Percentiles rank a stretch among this genome's conserved stretches.
These are phyloP conservation scores for Gorsachius magnificus DNA, from an alignment of 2,797 vertebrate genomes.

Conservation along the genomic window DNA sequence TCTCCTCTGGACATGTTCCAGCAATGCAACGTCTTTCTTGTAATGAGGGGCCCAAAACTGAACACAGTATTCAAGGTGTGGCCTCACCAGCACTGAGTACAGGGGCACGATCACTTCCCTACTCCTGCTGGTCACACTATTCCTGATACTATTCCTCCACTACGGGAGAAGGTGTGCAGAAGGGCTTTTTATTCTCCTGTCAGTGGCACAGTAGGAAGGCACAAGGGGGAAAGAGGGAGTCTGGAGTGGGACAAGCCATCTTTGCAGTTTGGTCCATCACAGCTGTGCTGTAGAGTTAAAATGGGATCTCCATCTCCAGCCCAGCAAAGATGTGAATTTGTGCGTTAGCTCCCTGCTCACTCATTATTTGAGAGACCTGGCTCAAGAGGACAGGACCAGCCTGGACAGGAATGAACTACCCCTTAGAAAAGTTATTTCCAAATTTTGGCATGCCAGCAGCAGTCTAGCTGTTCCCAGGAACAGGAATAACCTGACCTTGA, in stretches of 20 bases:
- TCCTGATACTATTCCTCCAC: too few relatives aligned
- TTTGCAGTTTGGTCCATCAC: not conserved
- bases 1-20: too few relatives aligned
- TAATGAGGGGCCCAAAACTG: too few relatives aligned
- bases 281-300: not conserved
- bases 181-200: not conserved
- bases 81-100: too few relatives aligned
- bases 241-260: not conserved
- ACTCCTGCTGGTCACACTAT: too few relatives aligned
- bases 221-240: not conserved
- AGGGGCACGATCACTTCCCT: too few relatives aligned
- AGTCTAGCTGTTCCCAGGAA: not conserved
- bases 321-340: not conserved
- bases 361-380: not conserved
- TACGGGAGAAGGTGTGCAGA: not conserved
- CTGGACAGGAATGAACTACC: not conserved
- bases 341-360: not conserved
- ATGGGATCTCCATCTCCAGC: not conserved
- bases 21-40: too few relatives aligned
- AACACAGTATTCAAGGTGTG: too few relatives aligned
- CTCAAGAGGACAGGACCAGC: not conserved
- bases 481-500: not conserved
- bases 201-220: not conserved
- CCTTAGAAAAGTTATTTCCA: not conserved
- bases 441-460: not conserved